A percentile compares a stretch with the other conserved stretches of the same genome.
Evolutionary conservation across 2,888 invertebrate species (phyloP).

Genomic region (Amiota mariae): DNA sequence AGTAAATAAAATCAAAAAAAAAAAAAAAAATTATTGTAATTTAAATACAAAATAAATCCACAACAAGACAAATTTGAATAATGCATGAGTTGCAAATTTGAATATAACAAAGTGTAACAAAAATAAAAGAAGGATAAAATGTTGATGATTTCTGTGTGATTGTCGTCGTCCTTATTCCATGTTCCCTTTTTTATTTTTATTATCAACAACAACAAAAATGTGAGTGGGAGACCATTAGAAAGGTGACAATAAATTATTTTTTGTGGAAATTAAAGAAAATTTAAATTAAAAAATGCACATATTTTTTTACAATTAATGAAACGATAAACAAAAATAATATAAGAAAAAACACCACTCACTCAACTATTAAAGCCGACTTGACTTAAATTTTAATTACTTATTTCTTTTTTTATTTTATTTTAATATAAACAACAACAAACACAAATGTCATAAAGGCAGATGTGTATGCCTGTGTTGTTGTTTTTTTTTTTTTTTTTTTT

Average conservation of each 20-base stretch:
- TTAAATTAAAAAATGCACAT: no score
- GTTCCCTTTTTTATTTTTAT: no score
- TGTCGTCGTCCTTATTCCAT: neutral
- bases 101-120: constrained; percentile 31
- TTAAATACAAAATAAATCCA: constrained; percentile 22
- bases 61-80: constrained; percentile 38
- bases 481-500: neutral
- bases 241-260: constrained; percentile 44
- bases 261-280: neutral
- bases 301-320: no score
- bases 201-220: constrained; percentile 23
- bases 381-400: no score
- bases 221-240: neutral
- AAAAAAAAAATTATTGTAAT: constrained; percentile 25
- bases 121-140: neutral
- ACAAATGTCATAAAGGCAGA: neutral
- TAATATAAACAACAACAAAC: neutral
- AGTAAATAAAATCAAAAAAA: neutral
- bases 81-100: constrained; percentile 34
- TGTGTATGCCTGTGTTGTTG: constrained; percentile 10
- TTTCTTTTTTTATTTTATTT: no score
- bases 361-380: no score
- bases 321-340: no score
- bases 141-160: neutral
- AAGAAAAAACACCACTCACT: no score